Evolutionary conservation across 2,113 vertebrate species (phyloP).

Genomic region (Hydrolagus affinis): DNA sequence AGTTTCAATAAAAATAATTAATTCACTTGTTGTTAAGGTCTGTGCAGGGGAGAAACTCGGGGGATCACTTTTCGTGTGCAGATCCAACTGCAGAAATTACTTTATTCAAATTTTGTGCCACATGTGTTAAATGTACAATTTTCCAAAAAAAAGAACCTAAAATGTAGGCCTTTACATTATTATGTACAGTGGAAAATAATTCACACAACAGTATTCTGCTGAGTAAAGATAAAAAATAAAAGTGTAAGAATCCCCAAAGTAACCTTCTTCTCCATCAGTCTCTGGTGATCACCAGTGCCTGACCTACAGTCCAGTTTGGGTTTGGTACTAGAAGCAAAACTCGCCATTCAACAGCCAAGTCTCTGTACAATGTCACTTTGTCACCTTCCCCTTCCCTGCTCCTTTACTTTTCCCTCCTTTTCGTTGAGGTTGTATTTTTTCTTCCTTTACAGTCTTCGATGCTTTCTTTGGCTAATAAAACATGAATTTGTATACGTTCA

Average conservation of each 20-base stretch:
- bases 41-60: conserved; percentile 19
- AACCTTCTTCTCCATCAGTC: not conserved
- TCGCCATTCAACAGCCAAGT: not conserved
- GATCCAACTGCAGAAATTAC: conserved; percentile 38
- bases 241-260: not conserved
- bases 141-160: conserved; percentile 40
- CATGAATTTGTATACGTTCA: too few relatives aligned
- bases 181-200: conserved; percentile 26
- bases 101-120: conserved; percentile 52
- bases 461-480: conserved; percentile 69
- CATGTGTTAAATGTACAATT: conserved; percentile 49
- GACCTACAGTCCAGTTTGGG: not conserved
- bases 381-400: conserved; percentile 58
- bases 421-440: conserved; percentile 64
- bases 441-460: conserved; percentile 63
- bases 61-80: conserved; percentile 2
- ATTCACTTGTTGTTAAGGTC: not conserved
- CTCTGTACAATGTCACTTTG: conserved; percentile 49
- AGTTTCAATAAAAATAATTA: too few relatives aligned
- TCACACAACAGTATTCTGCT: conserved; percentile 1
- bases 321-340: not conserved
- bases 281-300: not conserved
- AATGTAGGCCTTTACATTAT: conserved; percentile 36
- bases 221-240: conserved; percentile 18
- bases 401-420: conserved; percentile 65